Evolutionary conservation across 2,888 invertebrate genomes (phyloP), one percentile per base, ranked within the genome.

Genomic region (Peribatodes rhomboidaria): DNA sequence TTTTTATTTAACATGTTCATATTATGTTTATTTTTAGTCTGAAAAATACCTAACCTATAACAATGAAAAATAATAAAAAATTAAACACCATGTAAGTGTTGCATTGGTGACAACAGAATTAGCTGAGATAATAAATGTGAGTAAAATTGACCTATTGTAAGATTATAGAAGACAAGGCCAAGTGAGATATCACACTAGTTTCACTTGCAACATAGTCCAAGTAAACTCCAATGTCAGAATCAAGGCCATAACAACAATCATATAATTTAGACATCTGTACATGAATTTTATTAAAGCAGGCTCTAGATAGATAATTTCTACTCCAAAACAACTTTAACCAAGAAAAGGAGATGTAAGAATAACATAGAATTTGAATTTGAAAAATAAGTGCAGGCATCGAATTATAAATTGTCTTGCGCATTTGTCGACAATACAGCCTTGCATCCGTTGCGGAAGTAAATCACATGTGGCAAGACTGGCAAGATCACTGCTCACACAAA

Each of bases 231-330:
- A 87, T 87, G 88, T 87, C 88, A 90, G 74, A 87, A 85, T 83
- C 89, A 91, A 91, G 91, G 90, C 88, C 86, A 88, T 71, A 69
- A 74, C 77, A 83, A 81, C 84, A 80, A 81, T 76, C 16, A 44
- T 39, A 47, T 16, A 72, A 67, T 80, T 14, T 3, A 42, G 42
- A 31, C 42, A 58, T 61, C 58, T 63, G 42, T 52, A 46, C 35
- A 54, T 9, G 37, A 33, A 35, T 46, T 33, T 41, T 27, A 55
- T n/a, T 20, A 54, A 8, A 16, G 22, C 41, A 55, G 11, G 13
- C 10, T 16, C 22, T n/a, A 61, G 22, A 41, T 9, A 44, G 7
- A 13, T 31, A 55, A 41, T 18, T 27, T 14, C 27, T 8, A 47
- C 33, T 35, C 13, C 2, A 41, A 11, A 18, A 31, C 13, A 22